phyloP scores from a whole-genome alignment of 2,113 vertebrate species.

The Helogale parvula region DNA sequence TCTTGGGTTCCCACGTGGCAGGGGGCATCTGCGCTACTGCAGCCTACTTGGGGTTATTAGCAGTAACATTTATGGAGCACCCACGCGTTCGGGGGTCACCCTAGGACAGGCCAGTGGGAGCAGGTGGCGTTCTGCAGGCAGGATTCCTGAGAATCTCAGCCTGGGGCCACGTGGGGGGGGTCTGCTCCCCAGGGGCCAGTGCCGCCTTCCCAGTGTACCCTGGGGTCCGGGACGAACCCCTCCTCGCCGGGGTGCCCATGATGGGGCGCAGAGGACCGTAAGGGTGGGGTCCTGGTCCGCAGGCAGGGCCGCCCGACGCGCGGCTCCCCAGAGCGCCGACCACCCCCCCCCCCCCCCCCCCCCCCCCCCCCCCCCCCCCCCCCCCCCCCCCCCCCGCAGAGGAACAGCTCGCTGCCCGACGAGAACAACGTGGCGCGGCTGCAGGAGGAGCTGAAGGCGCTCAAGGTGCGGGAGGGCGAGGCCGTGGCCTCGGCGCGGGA shows the following conservation, averaged over 20 bases:
- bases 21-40: neutral
- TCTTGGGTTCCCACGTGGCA: neutral
- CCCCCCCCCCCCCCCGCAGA: slow-evolving; percentile 80
- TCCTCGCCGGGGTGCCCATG: neutral
- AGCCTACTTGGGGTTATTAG: neutral
- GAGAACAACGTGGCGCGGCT: slow-evolving; percentile 93
- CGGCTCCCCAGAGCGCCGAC: neutral
- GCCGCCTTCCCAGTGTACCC: neutral
- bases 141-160: neutral
- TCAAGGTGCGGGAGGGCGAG: slow-evolving; percentile 93
- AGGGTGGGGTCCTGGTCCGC: rapidly evolving
- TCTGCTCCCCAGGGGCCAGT: neutral
- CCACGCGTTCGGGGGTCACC: no score
- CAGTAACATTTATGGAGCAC: neutral
- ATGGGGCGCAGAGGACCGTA: neutral
- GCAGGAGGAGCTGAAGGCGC: slow-evolving; percentile 94
- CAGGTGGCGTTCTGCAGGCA: neutral
- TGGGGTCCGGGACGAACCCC: neutral
- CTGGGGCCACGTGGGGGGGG: no score
- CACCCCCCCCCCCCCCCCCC: neutral
- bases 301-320: neutral
- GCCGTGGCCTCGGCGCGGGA: slow-evolving; percentile 90
- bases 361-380: neutral
- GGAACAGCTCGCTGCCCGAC: slow-evolving; percentile 92
- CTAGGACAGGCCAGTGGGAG: neutral